A percentile compares a stretch with the other conserved stretches of the same genome.
These are phyloP conservation scores for Phocoena sinus DNA, from an alignment of 2,113 vertebrate species.

Conservation along the genomic window DNA sequence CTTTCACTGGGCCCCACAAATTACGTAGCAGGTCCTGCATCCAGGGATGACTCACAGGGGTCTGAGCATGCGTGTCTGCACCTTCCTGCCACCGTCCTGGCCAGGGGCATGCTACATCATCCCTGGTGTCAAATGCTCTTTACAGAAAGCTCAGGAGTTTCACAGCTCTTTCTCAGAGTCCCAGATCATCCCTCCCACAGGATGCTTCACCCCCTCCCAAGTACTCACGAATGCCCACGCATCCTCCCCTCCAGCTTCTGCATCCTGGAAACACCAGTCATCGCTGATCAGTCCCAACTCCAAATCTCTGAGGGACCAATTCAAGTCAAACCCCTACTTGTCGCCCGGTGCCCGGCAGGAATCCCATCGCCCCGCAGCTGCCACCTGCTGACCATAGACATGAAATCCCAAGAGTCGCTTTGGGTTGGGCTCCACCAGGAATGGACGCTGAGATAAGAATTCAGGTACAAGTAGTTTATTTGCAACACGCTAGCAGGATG, in stretches of 20 bases:
- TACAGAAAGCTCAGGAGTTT: not conserved
- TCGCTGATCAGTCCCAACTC: not conserved
- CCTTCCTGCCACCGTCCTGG: not conserved
- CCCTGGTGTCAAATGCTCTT: no score
- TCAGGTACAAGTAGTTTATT: not conserved
- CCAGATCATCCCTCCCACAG: not conserved
- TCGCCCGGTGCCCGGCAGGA: not conserved
- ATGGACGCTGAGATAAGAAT: not conserved
- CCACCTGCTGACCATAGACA: not conserved
- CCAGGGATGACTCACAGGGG: no score
- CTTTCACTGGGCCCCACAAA: not conserved
- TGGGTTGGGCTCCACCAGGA: not conserved
- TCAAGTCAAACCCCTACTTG: not conserved
- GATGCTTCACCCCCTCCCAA: not conserved
- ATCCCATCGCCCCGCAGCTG: not conserved
- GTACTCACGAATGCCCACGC: not conserved
- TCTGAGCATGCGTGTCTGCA: fast-evolving
- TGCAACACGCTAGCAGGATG: not conserved
- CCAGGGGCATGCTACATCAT: not conserved
- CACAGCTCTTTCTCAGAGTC: not conserved
- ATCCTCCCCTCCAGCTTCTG: not conserved
- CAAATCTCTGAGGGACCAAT: not conserved
- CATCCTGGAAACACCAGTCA: not conserved
- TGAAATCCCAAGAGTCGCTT: not conserved
- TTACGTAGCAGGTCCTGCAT: not conserved